Base-by-base conservation (phyloP, 1,140 invertebrate genomes). In the Penaeus indicus region DNA sequence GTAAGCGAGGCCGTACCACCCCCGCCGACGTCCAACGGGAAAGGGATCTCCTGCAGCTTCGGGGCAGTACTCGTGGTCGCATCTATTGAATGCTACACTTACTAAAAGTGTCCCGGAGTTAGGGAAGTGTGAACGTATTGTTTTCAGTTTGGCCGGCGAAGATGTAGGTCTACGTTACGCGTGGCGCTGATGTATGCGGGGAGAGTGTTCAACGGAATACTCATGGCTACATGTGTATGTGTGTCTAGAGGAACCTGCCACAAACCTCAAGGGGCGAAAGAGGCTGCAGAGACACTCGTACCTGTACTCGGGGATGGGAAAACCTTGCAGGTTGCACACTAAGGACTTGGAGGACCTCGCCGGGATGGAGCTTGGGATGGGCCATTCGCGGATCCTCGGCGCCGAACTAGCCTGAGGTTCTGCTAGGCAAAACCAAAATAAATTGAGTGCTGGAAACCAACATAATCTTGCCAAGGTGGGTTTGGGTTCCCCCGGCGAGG, bases 1-100 rank as follows among this genome's bases (percentile, higher is more conserved):
- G 95, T 92, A 69, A 95, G 91, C 90, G 94, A 93, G 92, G 93
- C 93, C 88, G 93, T 90, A 19, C 84, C 69, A 19, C 91, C 90
- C 38, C 82, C 54, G n/a, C 25, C n/a, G 80, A 90, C 91, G 72
- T 91, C 86, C 72, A 91, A 82, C 19, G 91, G 88, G 75, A 89
- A 84, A 11, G 88, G 88, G 2, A 89, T 84, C 77, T 89, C 88
- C 83, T 81, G 88, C 16, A 89, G 82, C 54, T 81, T 84, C 32
- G 88, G 88, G 47, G 75, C 32, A 8, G 88, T 85, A 60, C 88
- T 89, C 21, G 75, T 89, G 38, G 82, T 85, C 72, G 82, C 82
- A 16, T 60, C 88, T 89, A 61, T 25, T n/a, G 27, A 19, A 21
- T 25, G 27, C 10, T 19, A 21, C 67, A 32, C 67, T 11, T 54